Base-by-base conservation (phyloP, 2,888 invertebrate genomes). In the Griposia aprilina region DNA sequence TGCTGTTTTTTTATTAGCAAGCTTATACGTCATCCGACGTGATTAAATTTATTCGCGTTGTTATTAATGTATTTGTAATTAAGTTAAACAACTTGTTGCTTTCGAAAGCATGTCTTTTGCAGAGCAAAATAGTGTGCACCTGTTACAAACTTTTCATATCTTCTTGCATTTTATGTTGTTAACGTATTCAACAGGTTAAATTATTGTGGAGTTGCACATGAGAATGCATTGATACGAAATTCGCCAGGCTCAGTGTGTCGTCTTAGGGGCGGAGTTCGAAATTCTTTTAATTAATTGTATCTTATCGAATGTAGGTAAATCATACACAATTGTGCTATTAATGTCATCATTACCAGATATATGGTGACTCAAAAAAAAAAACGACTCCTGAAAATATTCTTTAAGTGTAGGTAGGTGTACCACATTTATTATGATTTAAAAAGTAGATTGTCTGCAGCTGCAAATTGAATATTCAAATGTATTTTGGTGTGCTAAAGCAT, bases 21-120 rank as follows among this genome's bases (percentile, higher is more conserved):
- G 65, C 79, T 60, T 74, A 75, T 68, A 84, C 85, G 85, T 87
- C 87, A 82, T 69, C 78, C 52, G 41, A 65, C 63, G 75, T 77
- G 76, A 76, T 82, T 70, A 50, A 52, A 70, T 72, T 41, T 74
- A 48, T 70, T 71, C 55, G 48, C 55, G 52, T 23, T 23, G 52
- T 7, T 52, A 55, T 23, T 20, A 30, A 10, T 45, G 13, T 20
- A 68, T 13, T 55, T 45, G 17, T 17, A 26, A 17, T 26, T 62
- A n/a, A 26, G 23, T 20, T 57, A n/a, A n/a, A 30, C 17, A 45
- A 73, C 50, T 63, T 76, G 85, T 81, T 81, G 67, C 48, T 52
- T 74, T 26, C 1, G 23, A 41, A 15, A 48, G 7, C 62, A n/a
- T 57, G 52, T 30, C 26, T 45, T 63, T 20, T 36, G 13, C 15